These are phyloP conservation scores for Glomeris marginata DNA, from an alignment of 2,888 invertebrate species.

Conservation along the genomic window DNA sequence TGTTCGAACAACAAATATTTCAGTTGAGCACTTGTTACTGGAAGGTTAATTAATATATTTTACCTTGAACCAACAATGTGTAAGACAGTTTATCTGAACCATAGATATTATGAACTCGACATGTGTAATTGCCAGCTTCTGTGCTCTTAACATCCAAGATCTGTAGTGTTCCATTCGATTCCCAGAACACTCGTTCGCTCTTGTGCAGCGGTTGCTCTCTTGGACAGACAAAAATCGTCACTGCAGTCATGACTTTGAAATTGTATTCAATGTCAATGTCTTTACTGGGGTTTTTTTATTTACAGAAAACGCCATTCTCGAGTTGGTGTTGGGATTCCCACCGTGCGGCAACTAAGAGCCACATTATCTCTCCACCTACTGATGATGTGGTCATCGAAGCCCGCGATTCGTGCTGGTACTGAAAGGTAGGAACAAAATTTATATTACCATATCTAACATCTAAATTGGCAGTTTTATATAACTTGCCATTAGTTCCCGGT, in stretches of 20 bases:
- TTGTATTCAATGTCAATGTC: too few relatives aligned
- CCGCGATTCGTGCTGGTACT: slow-evolving; percentile 15
- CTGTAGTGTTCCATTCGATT: slow-evolving; percentile 18
- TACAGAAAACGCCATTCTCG: slow-evolving; percentile 15
- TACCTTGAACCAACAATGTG: slow-evolving; percentile 29
- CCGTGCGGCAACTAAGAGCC: slow-evolving; percentile 11
- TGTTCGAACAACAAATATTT: neutral
- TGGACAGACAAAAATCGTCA: neutral
- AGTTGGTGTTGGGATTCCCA: slow-evolving; percentile 13
- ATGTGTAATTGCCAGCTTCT: slow-evolving; percentile 31
- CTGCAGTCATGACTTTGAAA: too few relatives aligned
- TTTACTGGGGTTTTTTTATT: slow-evolving; percentile 3
- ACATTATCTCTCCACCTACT: slow-evolving; percentile 13
- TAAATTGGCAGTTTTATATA: neutral
- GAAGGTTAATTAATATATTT: slow-evolving; percentile 6
- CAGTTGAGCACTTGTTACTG: neutral
- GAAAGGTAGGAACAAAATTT: neutral
- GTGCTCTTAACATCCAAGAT: slow-evolving; percentile 24
- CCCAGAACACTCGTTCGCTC: slow-evolving; percentile 10
- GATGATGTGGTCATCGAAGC: slow-evolving; percentile 10
- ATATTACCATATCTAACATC: neutral
- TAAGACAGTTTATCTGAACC: slow-evolving; percentile 27
- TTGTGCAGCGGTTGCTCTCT: slow-evolving; percentile 6
- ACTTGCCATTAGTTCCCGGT: slow-evolving; percentile 23
- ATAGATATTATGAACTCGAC: slow-evolving; percentile 26